A percentile compares a stretch with the other conserved stretches of the same genome.
These are phyloP conservation scores for Macrostomum lignano DNA, from an alignment of 1,140 invertebrate species.

Conservation along the genomic window DNA sequence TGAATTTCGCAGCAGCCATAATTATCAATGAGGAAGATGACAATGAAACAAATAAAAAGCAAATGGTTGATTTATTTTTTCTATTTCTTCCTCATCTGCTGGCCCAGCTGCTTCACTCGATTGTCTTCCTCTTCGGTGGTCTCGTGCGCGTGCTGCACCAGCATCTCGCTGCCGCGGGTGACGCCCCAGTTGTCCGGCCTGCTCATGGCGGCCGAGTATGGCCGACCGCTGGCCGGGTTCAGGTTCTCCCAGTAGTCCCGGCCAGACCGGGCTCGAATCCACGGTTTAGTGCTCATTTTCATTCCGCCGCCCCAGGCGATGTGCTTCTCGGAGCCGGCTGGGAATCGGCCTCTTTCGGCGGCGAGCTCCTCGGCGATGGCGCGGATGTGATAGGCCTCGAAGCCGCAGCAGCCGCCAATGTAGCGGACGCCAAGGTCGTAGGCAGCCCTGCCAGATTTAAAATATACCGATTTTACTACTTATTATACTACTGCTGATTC, in stretches of 20 bases:
- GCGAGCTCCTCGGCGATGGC: slow-evolving; percentile 24
- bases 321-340: slow-evolving; percentile 20
- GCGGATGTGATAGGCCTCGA: slow-evolving; percentile 27
- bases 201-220: slow-evolving; percentile 14
- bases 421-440: slow-evolving; percentile 26
- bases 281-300: slow-evolving; percentile 24
- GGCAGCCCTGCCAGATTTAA: slow-evolving; percentile 20
- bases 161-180: no score
- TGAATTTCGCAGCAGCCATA: no score
- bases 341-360: slow-evolving; percentile 13
- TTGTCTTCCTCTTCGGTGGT: no score
- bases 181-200: slow-evolving; percentile 25
- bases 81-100: no score
- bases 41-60: no score
- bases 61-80: no score
- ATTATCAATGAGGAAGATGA: no score
- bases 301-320: slow-evolving; percentile 22
- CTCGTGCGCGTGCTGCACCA: no score
- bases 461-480: no score
- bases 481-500: no score
- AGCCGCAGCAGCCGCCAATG: slow-evolving; percentile 26
- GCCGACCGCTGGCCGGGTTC: slow-evolving; percentile 19
- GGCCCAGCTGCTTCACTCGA: no score
- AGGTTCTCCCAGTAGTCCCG: slow-evolving; percentile 23
- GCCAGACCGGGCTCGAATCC: slow-evolving; percentile 23